These are phyloP conservation scores for Lithobates pipiens DNA, from an alignment of 2,797 vertebrate species.

Conservation along the genomic window DNA sequence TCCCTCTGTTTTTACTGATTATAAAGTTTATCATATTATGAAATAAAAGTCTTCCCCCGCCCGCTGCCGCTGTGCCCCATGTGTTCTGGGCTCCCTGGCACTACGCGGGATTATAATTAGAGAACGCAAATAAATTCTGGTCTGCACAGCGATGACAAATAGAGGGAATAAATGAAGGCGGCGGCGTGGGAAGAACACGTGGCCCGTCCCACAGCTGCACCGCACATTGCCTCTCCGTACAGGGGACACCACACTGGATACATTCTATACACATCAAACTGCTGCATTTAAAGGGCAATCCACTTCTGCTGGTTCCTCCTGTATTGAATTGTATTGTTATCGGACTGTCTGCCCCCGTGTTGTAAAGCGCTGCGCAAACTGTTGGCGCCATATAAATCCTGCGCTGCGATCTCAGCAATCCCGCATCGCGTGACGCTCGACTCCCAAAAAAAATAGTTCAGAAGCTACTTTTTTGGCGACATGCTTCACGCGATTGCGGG, in stretches of 20 bases:
- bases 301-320: too few relatives aligned
- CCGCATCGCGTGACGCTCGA: too few relatives aligned
- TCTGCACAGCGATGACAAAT: conserved; percentile 30
- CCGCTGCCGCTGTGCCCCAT: background rate
- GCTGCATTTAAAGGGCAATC: too few relatives aligned
- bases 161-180: conserved; percentile 36
- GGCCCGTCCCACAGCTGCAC: conserved; percentile 54
- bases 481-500: too few relatives aligned
- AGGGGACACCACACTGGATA: background rate
- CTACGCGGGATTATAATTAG: conserved; percentile 18
- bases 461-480: too few relatives aligned
- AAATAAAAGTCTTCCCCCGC: background rate
- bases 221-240: conserved; percentile 42
- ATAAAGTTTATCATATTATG: background rate
- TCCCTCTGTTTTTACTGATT: background rate
- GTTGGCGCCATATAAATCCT: too few relatives aligned
- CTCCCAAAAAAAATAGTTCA: too few relatives aligned
- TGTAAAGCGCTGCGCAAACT: too few relatives aligned
- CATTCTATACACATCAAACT: background rate
- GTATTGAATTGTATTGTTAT: too few relatives aligned
- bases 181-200: conserved; percentile 53
- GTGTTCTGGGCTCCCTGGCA: conserved; percentile 11
- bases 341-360: too few relatives aligned
- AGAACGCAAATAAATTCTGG: conserved; percentile 34
- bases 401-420: too few relatives aligned